Evolutionary conservation across 2,797 vertebrate species (phyloP).

Genomic region (Mormyrus hasselquistii): DNA sequence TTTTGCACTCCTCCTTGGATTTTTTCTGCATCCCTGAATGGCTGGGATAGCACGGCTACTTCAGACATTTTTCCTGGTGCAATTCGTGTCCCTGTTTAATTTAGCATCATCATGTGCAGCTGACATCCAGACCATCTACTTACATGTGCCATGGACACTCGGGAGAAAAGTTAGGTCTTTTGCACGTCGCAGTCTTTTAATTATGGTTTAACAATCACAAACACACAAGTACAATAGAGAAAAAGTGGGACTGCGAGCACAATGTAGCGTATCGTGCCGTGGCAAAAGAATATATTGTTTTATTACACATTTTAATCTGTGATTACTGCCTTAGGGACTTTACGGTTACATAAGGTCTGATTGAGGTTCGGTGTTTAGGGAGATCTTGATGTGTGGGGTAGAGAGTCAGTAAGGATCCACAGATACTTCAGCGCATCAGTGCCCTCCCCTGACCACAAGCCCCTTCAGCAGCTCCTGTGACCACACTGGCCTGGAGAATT

Average conservation of each 20-base stretch:
- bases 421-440: not conserved
- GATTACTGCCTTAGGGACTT: not conserved
- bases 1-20: not conserved
- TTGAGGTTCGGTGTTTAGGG: not conserved
- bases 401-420: not conserved
- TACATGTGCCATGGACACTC: conserved; percentile 51
- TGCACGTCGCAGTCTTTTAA: conserved; percentile 25
- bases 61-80: conserved; percentile 41
- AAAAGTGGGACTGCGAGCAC: conserved; percentile 40
- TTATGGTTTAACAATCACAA: conserved; percentile 20
- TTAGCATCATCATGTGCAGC: conserved; percentile 56
- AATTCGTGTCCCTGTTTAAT: conserved; percentile 59
- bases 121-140: conserved; percentile 61
- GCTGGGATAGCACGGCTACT: conserved; percentile 50
- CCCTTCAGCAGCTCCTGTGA: not conserved
- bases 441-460: not conserved
- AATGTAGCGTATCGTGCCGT: conserved; percentile 35
- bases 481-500: not conserved
- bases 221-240: conserved; percentile 50
- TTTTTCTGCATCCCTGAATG: conserved; percentile 27
- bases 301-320: conserved; percentile 29
- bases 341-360: not conserved
- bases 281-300: conserved; percentile 49
- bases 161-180: conserved; percentile 39
- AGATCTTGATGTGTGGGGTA: not conserved